These are phyloP conservation scores for Karalla daura DNA, from an alignment of 2,797 vertebrate species.

Conservation along the genomic window DNA sequence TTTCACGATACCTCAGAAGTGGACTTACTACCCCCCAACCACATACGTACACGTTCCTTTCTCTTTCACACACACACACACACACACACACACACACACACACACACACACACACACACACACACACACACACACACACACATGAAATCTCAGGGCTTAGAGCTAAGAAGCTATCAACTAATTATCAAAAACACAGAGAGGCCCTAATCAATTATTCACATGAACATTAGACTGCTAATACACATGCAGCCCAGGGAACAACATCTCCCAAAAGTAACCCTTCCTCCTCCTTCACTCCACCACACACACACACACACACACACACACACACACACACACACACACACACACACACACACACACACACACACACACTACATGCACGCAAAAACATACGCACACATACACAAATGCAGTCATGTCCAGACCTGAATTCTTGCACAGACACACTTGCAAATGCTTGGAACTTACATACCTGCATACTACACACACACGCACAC, in stretches of 20 bases:
- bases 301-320: conserved; percentile 34
- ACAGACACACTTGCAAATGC: conserved; percentile 32
- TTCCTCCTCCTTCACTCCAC: conserved; percentile 53
- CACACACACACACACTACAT: conserved; percentile 15
- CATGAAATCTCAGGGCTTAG: conserved; percentile 85
- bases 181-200: conserved; percentile 91
- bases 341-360: conserved; percentile 37
- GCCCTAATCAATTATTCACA: conserved; percentile 97
- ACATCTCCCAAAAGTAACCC: conserved; percentile 86
- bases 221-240: conserved; percentile 92
- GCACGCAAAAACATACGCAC: too few species aligned
- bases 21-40: conserved; percentile 36
- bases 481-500: conserved; percentile 15
- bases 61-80: background rate
- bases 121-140: conserved; percentile 65
- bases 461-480: conserved; percentile 29
- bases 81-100: conserved; percentile 11
- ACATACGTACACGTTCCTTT: conserved; percentile 9
- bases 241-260: conserved; percentile 86
- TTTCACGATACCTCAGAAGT: conserved; percentile 63
- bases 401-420: conserved; percentile 26
- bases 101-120: conserved; percentile 55
- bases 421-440: conserved; percentile 37
- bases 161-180: conserved; percentile 91
- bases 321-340: conserved; percentile 31